Conservation (phyloP, 1,140 invertebrate genomes). For the Acromyrmex charruanus region DNA sequence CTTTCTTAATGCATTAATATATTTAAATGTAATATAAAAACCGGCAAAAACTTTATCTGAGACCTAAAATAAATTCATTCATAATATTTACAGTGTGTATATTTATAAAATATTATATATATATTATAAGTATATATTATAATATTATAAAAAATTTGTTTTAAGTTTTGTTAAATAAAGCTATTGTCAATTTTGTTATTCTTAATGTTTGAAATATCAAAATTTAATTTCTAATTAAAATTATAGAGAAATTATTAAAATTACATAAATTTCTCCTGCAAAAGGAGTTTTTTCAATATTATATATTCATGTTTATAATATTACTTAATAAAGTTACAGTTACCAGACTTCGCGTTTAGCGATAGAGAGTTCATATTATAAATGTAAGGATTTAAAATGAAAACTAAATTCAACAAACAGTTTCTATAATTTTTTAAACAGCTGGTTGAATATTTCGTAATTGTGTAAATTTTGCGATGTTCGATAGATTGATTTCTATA, state of each 20-base stretch:
- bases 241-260: background rate
- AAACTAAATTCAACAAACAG: slow-evolving; percentile 11
- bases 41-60: background rate
- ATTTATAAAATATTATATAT: background rate
- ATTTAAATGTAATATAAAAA: background rate
- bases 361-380: background rate
- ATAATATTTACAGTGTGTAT: background rate
- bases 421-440: background rate
- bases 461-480: background rate
- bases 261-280: background rate
- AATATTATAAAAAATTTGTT: slow-evolving; percentile 4
- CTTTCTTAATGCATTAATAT: background rate
- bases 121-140: background rate
- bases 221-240: background rate
- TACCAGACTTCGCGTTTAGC: background rate
- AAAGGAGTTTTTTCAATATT: background rate
- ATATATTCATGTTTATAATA: background rate
- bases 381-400: background rate
- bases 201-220: background rate
- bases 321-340: background rate
- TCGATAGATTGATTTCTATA: background rate
- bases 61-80: background rate
- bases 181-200: background rate
- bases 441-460: background rate
- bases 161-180: background rate